Conservation (phyloP, 2,797 vertebrate species). For the Halcyon leucocephala region DNA sequence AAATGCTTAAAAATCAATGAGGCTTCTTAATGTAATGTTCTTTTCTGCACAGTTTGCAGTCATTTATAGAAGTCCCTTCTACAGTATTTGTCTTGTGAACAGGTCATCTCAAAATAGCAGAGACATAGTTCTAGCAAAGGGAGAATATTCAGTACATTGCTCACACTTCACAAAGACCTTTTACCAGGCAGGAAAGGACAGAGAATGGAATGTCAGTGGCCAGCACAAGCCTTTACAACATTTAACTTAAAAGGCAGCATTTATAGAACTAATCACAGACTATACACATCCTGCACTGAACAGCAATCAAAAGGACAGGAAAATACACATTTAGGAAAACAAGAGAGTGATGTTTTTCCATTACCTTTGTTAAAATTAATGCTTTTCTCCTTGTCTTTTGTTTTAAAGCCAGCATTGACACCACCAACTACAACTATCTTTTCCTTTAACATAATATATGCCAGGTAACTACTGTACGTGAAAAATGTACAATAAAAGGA, state of each 20-base stretch:
- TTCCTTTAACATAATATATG: conserved; percentile 59
- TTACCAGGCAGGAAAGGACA: conserved; percentile 45
- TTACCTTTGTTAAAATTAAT: conserved; percentile 77
- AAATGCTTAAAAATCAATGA: conserved; percentile 78
- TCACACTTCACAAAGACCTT: conserved; percentile 70
- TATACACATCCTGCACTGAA: conserved; percentile 86
- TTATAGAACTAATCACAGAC: conserved; percentile 82
- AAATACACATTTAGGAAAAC: conserved; percentile 83
- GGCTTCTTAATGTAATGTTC: conserved; percentile 49
- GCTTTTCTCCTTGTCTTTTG: conserved; percentile 68
- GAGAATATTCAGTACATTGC: conserved; percentile 49
- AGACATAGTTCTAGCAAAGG: conserved; percentile 39
- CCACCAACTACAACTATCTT: conserved; percentile 58
- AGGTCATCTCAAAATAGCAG: conserved; percentile 79
- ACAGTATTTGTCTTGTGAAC: conserved; percentile 79
- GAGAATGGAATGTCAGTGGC: conserved; percentile 79
- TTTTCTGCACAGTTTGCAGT: conserved; percentile 54
- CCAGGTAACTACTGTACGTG: conserved; percentile 45
- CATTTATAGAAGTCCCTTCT: conserved; percentile 73
- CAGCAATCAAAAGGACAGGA: conserved; percentile 60
- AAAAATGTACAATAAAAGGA: conserved; percentile 62
- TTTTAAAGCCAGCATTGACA: conserved; percentile 53
- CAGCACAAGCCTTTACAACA: conserved; percentile 88
- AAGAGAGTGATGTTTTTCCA: conserved; percentile 54
- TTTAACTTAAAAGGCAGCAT: conserved; percentile 85